Base-by-base conservation (phyloP, 2,888 invertebrate species). In the Heliothis peltigera region DNA sequence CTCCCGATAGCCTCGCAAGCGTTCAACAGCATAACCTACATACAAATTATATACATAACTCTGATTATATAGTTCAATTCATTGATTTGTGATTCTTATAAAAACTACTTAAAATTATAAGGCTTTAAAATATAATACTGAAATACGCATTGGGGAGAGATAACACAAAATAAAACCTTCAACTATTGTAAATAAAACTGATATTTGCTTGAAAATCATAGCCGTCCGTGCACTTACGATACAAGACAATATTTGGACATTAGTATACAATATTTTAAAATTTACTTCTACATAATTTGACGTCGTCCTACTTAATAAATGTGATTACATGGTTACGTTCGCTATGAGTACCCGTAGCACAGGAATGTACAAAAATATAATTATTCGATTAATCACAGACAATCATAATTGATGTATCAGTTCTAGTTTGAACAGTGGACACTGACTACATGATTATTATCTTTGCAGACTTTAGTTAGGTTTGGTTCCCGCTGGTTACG, bases 331-430 rank as follows among this genome's bases (percentile, higher is more conserved):
- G 69, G 61, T 70, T 69, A 64, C 53, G 66, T 56, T 79, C 70
- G 62, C 74, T 77, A 81, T 63, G 73, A 79, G 86, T 91, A 94
- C 94, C 94, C 94, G 94, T 94, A 92, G 85, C 85, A 82, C 83
- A 92, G 94, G 94, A 94, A 94, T 94, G 94, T 94, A 94, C 83
- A 92, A 92, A 93, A 93, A 93, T 94, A 93, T 89, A 88, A 88
- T 89, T 88, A 88, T 87, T 89, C 79, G 83, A 85, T 85, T 83
- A 88, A 93, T 92, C 92, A 94, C 92, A 93, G 92, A 87, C 79
- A 81, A 77, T 79, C 70, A 70, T 83, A 72, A 85, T 85, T 83
- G 81, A 80, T 84, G 75, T 77, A 75, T 82, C 70, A 80, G 77
- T 79, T 81, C 65, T 80, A 80, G 58, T 39, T 55, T 64, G 19